Conservation (phyloP, 2,113 vertebrate genomes). For the Sterrhoptilus dennistouni region DNA sequence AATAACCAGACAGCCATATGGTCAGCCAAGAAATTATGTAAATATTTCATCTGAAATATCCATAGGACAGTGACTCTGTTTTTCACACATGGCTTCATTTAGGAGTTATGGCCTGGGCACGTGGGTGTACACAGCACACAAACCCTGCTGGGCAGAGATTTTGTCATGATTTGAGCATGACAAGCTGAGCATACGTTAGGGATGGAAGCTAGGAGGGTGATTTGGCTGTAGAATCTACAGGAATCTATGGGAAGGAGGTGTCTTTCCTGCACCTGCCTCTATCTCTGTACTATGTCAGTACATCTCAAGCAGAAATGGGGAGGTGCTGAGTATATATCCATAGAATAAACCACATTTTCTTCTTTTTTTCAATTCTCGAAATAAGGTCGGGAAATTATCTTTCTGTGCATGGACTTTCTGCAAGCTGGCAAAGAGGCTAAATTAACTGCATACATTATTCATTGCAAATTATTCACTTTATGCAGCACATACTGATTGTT, state of each 20-base stretch:
- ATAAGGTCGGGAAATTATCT: neutral
- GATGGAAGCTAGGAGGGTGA: neutral
- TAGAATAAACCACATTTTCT: neutral
- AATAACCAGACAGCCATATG: neutral
- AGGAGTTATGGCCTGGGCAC: neutral
- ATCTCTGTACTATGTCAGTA: neutral
- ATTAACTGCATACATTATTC: slow-evolving; percentile 66
- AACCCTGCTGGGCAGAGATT: neutral
- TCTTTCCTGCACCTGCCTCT: neutral
- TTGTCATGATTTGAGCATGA: neutral
- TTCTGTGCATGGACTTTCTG: slow-evolving; percentile 42
- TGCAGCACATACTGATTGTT: slow-evolving; percentile 59
- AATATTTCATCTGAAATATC: neutral
- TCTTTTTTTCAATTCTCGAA: neutral
- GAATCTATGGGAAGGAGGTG: neutral
- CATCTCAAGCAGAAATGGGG: neutral
- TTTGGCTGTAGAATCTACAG: too few relatives aligned
- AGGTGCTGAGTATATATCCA: neutral
- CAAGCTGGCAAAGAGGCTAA: slow-evolving; percentile 53
- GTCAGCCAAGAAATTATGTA: neutral
- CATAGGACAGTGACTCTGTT: neutral
- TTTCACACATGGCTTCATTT: neutral
- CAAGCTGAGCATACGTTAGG: neutral
- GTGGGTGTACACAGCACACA: neutral
- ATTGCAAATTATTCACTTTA: slow-evolving; percentile 55